Percentiles rank a stretch among this genome's conserved stretches.
Conservation (phyloP, 2,113 vertebrate species). For the Lepisosteus osseus region DNA sequence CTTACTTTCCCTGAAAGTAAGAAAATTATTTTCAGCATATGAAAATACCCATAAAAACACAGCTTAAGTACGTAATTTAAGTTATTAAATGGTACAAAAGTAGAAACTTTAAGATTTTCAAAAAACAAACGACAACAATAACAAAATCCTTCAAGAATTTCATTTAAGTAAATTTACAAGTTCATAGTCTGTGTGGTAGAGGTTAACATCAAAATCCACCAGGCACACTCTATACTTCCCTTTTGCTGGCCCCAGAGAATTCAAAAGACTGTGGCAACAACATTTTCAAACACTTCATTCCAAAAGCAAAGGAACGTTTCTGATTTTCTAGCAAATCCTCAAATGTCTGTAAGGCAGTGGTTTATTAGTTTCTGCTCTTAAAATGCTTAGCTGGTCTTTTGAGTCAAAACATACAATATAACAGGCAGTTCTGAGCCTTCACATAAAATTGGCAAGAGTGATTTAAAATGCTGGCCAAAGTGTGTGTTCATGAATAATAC, state of each 20-base stretch:
- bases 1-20: conserved; percentile 99
- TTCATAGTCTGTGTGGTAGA: conserved; percentile 53
- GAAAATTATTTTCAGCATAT: conserved; percentile 88
- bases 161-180: conserved; percentile 69
- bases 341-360: conserved; percentile 74
- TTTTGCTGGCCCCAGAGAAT: conserved; percentile 39
- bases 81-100: conserved; percentile 86
- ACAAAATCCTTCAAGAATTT: conserved; percentile 54
- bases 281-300: conserved; percentile 13
- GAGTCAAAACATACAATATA: conserved; percentile 45
- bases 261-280: conserved; percentile 28
- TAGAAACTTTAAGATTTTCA: conserved; percentile 75
- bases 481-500: conserved; percentile 22
- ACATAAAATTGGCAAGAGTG: conserved; percentile 51
- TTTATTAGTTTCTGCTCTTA: conserved; percentile 54
- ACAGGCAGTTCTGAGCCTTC: conserved; percentile 49
- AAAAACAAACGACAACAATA: conserved; percentile 44
- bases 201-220: not conserved
- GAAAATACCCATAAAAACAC: conserved; percentile 98
- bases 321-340: conserved; percentile 48
- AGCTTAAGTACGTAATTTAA: conserved; percentile 80
- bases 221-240: conserved; percentile 49
- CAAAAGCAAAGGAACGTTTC: conserved; percentile 25
- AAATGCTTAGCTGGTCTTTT: conserved; percentile 49
- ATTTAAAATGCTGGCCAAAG: conserved; percentile 68